These are phyloP conservation scores for Neotoma lepida DNA, from an alignment of 2,113 vertebrate genomes.

Conservation along the genomic window DNA sequence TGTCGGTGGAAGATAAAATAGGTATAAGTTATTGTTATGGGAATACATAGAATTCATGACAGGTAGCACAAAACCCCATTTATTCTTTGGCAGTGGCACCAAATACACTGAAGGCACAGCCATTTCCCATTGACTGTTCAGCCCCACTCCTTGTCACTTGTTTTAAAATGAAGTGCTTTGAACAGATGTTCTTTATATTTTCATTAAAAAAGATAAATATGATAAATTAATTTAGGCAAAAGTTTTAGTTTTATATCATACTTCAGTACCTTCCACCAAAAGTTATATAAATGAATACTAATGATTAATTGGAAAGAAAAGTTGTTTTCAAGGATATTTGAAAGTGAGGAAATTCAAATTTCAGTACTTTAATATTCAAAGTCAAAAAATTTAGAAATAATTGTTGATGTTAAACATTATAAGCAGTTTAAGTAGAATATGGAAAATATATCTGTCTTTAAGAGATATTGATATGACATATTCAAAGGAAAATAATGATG, in stretches of 20 bases:
- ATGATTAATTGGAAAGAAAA: not conserved
- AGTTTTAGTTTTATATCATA: not conserved
- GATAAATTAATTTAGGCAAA: not conserved
- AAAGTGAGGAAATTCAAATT: not conserved
- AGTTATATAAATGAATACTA: not conserved
- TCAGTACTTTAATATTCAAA: not conserved
- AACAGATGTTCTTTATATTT: not conserved
- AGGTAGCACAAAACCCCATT: fast-evolving
- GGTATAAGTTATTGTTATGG: not conserved
- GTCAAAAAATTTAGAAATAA: not conserved
- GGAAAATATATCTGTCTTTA: fast-evolving
- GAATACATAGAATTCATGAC: not conserved
- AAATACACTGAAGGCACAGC: not conserved
- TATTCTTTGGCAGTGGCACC: not conserved
- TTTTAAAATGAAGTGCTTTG: not conserved
- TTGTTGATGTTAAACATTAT: not conserved
- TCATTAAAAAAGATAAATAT: not conserved
- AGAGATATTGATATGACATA: not conserved
- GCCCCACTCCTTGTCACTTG: not conserved
- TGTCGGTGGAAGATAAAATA: not conserved
- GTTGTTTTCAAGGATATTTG: not conserved
- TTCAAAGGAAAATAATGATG: not conserved
- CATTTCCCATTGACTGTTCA: not conserved
- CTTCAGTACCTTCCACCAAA: not conserved
- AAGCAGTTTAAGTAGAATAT: not conserved